These are phyloP conservation scores for Netelia fuscicornis DNA, from an alignment of 2,888 invertebrate species.

Conservation along the genomic window DNA sequence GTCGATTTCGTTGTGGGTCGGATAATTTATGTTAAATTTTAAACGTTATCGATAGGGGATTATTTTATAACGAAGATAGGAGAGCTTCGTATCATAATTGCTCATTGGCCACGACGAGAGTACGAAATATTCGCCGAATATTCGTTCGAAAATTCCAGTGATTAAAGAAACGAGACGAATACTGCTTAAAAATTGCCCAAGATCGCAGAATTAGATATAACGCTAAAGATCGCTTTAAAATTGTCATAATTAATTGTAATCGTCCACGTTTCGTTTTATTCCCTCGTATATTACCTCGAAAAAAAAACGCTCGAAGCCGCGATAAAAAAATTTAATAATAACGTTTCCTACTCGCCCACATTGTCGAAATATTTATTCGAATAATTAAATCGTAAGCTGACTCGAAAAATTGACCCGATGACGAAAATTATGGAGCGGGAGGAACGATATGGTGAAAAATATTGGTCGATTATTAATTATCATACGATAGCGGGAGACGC, in stretches of 20 bases:
- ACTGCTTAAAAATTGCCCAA: slow-evolving; percentile 12
- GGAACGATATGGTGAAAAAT: slow-evolving; percentile 29
- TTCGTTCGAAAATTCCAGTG: background rate
- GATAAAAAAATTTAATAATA: slow-evolving; percentile 26
- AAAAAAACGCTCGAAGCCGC: background rate
- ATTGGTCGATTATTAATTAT: slow-evolving; percentile 63
- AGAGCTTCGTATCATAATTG: background rate
- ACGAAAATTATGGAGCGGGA: slow-evolving; percentile 20
- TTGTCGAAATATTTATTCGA: slow-evolving; percentile 31
- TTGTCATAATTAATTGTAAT: slow-evolving; percentile 29
- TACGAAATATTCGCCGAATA: background rate
- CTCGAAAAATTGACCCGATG: slow-evolving; percentile 36
- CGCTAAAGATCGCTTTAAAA: slow-evolving; percentile 10
- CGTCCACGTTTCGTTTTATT: slow-evolving; percentile 23
- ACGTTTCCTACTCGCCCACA: slow-evolving; percentile 29
- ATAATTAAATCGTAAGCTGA: slow-evolving; percentile 36
- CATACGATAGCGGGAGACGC: slow-evolving; percentile 27
- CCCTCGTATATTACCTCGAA: background rate
- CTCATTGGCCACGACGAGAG: background rate
- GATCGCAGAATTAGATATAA: background rate
- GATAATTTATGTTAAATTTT: slow-evolving; percentile 1
- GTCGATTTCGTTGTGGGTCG: background rate
- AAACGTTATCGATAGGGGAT: background rate
- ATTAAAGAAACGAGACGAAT: background rate
- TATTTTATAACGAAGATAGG: background rate